Conservation (phyloP, 2,797 vertebrate species). For the Clamator glandarius region DNA sequence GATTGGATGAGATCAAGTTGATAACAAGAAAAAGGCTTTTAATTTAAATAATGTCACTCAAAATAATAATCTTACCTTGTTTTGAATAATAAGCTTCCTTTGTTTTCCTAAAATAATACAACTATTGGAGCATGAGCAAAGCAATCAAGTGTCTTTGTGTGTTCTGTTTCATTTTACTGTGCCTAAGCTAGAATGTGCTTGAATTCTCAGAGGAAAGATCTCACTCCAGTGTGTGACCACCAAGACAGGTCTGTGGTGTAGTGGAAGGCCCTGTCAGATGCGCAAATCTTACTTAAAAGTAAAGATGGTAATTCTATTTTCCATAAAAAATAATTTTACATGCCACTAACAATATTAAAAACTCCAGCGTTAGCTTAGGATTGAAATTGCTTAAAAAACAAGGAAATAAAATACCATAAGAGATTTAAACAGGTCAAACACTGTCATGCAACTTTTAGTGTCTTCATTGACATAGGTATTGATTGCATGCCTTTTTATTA, state of each 20-base stretch:
- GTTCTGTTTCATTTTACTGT: background rate
- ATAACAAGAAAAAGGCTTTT: background rate
- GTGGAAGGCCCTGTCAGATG: background rate
- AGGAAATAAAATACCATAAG: accelerated
- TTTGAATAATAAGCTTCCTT: background rate
- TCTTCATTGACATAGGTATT: background rate
- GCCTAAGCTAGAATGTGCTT: background rate
- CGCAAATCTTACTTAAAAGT: background rate
- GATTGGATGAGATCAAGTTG: background rate
- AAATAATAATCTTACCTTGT: background rate
- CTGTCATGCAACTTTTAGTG: background rate
- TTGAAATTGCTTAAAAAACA: background rate
- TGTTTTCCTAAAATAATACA: conserved; percentile 16
- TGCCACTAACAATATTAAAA: background rate
- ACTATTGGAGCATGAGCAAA: background rate
- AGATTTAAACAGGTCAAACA: background rate
- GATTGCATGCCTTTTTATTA: background rate
- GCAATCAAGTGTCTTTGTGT: background rate
- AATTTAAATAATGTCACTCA: background rate
- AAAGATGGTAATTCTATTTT: background rate
- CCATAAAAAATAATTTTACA: background rate
- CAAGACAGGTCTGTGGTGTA: background rate
- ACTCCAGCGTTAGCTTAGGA: background rate
- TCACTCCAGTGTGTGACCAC: background rate
- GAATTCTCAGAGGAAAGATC: background rate